phyloP scores from a whole-genome alignment of 2,113 vertebrate species.

The Narcine bancroftii region DNA sequence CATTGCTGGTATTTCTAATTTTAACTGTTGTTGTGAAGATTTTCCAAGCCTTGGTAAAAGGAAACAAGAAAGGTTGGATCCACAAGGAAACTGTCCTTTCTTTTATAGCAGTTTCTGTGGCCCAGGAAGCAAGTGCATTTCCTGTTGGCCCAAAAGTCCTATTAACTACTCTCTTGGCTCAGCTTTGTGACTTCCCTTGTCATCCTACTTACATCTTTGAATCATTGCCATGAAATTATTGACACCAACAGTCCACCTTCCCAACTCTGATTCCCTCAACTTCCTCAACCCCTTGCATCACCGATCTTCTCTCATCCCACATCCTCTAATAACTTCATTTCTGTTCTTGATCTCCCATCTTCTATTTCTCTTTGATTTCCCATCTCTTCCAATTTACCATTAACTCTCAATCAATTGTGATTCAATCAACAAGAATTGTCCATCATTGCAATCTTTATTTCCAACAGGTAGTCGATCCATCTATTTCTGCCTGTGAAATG shows the following conservation, averaged over 20 bases:
- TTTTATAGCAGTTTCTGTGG: too few species aligned
- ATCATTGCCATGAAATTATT: not conserved
- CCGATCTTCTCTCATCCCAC: too few species aligned
- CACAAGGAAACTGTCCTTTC: not conserved
- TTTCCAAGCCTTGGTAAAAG: not conserved
- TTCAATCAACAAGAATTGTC: too few species aligned
- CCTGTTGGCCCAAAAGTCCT: not conserved
- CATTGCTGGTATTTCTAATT: not conserved
- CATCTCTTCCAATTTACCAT: too few species aligned
- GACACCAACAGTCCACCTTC: too few species aligned
- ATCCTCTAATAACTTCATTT: too few species aligned
- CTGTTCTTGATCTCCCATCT: too few species aligned
- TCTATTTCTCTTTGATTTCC: too few species aligned
- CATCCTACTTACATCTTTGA: not conserved
- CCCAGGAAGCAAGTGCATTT: not conserved
- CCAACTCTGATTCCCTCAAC: not conserved
- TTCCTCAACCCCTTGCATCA: not conserved
- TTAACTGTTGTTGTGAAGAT: not conserved
- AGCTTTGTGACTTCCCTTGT: not conserved
- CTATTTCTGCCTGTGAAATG: too few species aligned
- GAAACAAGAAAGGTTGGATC: not conserved
- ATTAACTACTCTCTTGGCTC: not conserved
- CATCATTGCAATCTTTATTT: too few species aligned
- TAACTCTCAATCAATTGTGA: too few species aligned
- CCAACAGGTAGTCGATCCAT: too few species aligned